Conservation (phyloP, 2,113 vertebrate species). For the Brevimyrus niger region DNA sequence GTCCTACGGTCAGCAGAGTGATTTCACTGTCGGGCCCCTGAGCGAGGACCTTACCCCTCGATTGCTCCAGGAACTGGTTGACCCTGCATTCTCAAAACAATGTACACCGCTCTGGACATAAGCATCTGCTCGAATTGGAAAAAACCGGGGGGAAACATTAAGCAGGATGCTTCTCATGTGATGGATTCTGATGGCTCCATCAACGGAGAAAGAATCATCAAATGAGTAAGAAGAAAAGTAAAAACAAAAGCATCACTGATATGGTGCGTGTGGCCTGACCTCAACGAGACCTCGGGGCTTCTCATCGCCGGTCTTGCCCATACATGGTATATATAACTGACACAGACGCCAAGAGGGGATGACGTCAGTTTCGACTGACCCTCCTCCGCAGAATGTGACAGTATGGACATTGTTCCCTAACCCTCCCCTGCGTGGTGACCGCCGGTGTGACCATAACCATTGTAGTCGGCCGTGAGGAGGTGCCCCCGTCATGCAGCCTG, state of each 20-base stretch:
- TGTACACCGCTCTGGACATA: background rate
- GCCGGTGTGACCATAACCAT: conserved; percentile 24
- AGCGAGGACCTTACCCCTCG: background rate
- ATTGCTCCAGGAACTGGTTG: background rate
- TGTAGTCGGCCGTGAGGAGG: conserved; percentile 20
- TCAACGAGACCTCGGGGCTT: background rate
- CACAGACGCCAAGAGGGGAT: background rate
- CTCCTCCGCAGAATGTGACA: conserved; percentile 21
- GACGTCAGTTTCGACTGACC: conserved; percentile 31
- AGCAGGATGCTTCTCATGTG: background rate
- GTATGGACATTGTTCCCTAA: conserved; percentile 28
- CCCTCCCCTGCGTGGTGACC: conserved; percentile 11
- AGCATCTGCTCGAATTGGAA: background rate
- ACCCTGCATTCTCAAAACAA: background rate
- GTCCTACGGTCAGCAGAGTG: background rate
- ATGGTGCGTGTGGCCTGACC: background rate
- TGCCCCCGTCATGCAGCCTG: conserved; percentile 2
- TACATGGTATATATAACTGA: conserved; percentile 4
- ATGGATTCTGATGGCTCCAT: background rate
- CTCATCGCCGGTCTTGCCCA: background rate
- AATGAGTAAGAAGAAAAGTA: background rate
- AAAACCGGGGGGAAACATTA: background rate
- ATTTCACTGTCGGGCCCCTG: background rate
- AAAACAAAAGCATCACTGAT: background rate
- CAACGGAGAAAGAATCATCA: background rate